These are phyloP conservation scores for Herminia tarsipennalis DNA, from an alignment of 2,888 invertebrate genomes.

Conservation along the genomic window DNA sequence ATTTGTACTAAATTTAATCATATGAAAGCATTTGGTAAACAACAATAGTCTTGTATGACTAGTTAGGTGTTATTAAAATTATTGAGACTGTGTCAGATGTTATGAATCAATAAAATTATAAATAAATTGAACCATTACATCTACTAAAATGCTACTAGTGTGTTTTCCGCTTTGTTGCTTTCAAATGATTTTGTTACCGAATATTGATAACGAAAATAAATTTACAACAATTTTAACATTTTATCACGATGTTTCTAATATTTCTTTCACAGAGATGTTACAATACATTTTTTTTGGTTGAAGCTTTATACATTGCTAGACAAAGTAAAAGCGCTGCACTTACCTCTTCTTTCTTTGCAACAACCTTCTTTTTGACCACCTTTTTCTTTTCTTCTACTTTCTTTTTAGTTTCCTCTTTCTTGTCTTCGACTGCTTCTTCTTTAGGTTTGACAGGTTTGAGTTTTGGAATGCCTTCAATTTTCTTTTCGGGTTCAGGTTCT, in stretches of 20 bases:
- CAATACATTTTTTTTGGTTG: constrained; percentile 17
- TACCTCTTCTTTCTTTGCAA: constrained; percentile 80
- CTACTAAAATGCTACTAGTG: too few species aligned
- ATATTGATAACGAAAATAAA: background rate
- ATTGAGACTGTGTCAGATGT: too few species aligned
- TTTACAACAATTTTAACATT: background rate
- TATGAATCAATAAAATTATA: too few species aligned
- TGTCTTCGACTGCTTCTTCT: constrained; percentile 76
- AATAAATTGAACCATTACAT: too few species aligned
- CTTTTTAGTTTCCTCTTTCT: constrained; percentile 74
- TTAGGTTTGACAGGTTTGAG: constrained; percentile 84
- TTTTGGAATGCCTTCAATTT: constrained; percentile 87
- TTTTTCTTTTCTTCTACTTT: constrained; percentile 81
- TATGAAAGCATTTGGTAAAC: constrained; percentile 9
- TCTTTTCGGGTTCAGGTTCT: constrained; percentile 81
- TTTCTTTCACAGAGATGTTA: constrained; percentile 15
- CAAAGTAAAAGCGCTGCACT: constrained; percentile 49
- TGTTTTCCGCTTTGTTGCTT: too few species aligned
- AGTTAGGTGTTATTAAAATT: too few species aligned
- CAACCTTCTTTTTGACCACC: constrained; percentile 79
- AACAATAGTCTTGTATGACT: background rate
- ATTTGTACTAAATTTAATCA: constrained; percentile 9
- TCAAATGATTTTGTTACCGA: constrained; percentile 2
- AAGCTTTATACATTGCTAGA: constrained; percentile 57
- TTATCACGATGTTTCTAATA: background rate